These are phyloP conservation scores for Melierax canorus DNA, from an alignment of 2,113 vertebrate genomes.

Conservation along the genomic window DNA sequence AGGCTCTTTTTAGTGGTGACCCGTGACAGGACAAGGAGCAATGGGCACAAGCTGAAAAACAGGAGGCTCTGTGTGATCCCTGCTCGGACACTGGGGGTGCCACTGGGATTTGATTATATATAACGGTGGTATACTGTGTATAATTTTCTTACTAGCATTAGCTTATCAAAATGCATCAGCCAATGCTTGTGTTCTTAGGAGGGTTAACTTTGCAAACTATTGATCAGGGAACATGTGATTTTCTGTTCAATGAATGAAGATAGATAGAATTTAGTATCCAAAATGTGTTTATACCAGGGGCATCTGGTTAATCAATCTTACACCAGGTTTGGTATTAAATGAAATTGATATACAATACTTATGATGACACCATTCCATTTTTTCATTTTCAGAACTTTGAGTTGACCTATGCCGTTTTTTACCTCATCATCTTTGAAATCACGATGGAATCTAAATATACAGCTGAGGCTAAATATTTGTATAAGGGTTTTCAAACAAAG, in stretches of 20 bases:
- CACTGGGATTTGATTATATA: neutral
- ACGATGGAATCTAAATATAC: neutral
- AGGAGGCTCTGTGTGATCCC: neutral
- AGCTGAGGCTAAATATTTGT: neutral
- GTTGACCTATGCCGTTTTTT: neutral
- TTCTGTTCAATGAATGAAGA: neutral
- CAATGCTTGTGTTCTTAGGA: neutral
- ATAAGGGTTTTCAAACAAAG: neutral
- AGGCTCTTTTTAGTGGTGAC: neutral
- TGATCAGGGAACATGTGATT: neutral
- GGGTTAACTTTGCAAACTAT: neutral
- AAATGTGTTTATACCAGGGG: neutral
- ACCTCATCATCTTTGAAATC: neutral
- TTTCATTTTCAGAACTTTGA: neutral
- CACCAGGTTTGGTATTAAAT: neutral
- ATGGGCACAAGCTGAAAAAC: neutral
- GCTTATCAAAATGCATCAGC: neutral
- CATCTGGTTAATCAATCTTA: neutral
- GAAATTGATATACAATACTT: neutral
- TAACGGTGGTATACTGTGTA: neutral
- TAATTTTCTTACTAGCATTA: neutral
- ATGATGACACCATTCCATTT: neutral
- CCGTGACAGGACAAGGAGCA: neutral
- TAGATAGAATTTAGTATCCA: neutral
- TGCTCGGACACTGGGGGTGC: fast-evolving